These are phyloP conservation scores for Heterotilapia buettikoferi DNA, from an alignment of 2,113 vertebrate genomes.

Conservation along the genomic window DNA sequence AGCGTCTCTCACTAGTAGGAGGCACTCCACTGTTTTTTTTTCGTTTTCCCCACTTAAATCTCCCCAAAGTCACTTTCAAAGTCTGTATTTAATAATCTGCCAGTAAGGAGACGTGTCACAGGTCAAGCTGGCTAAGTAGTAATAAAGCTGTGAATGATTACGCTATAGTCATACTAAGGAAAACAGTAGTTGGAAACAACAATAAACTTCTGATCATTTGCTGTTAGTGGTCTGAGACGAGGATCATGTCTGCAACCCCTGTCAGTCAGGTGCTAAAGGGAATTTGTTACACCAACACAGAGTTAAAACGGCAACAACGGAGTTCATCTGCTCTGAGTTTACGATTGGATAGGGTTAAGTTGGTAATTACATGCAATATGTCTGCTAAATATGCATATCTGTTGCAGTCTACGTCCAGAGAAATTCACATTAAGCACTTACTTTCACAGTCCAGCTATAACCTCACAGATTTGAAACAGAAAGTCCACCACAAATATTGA, in stretches of 20 bases:
- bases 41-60: constrained; percentile 36
- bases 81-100: constrained; percentile 46
- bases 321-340: background rate
- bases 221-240: background rate
- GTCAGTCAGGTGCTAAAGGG: background rate
- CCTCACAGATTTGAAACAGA: background rate
- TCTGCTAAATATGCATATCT: background rate
- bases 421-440: background rate
- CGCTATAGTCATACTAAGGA: background rate
- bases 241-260: background rate
- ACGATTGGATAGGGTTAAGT: background rate
- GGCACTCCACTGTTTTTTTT: constrained; percentile 28
- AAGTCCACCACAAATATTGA: background rate
- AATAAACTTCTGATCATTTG: background rate
- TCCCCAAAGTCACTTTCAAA: constrained; percentile 60
- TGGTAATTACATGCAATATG: background rate
- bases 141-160: constrained; percentile 40
- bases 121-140: constrained; percentile 45
- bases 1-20: constrained; percentile 36
- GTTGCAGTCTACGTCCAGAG: background rate
- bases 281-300: background rate
- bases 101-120: constrained; percentile 30
- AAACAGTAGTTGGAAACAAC: background rate
- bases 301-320: background rate
- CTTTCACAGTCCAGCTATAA: background rate